Evolutionary conservation across 2,113 vertebrate species (phyloP), one percentile per base, ranked within the genome.

Genomic region (Odocoileus hemionus): DNA sequence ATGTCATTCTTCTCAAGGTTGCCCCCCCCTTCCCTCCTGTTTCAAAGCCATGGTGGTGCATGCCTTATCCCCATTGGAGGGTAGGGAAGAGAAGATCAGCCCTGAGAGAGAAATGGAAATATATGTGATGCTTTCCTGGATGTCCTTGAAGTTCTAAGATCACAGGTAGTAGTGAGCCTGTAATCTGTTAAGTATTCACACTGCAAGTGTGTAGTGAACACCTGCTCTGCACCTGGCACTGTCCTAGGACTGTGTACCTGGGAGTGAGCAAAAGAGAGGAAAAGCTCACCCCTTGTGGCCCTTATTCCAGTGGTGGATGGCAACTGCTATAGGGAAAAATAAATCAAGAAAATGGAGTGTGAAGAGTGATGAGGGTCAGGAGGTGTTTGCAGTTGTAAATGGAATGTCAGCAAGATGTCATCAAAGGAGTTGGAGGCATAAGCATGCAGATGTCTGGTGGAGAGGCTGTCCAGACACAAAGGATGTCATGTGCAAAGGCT

Each of bases 181-280:
- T 25, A 12, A 15, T 55, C 9, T 74, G 17, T 47, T 79, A 28
- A 6, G 8, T 45, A 14, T 67, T 54, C 15, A 0, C 1, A 8
- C 86, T 19, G 0, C 23, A 14, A 33, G 54, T 14, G 19, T 57
- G 30, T n/a, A 17, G 1, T 7, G 11, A 80, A 50, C 28, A 23
- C 21, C 33, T 6, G 0, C 2, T 28, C 28, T 23, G 28, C 5
- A 57, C 10, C 21, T 4, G 25, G 14, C 2, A 0, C 61, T 26
- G 14, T 89, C 57, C 28, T 43, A 5, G 60, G 26, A 47, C n/a
- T 6, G 2, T 12, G 89, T 11, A 0, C n/a, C 88, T 12, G 0
- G 61, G 26, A 80, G 17, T 52, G 23, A 89, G 45, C 50, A n/a
- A 83, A 85, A 52, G 45, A 61, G 26, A 36, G 25, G 36, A 9